Base-by-base conservation (phyloP, 2,113 vertebrate species). In the Dinomys branickii region DNA sequence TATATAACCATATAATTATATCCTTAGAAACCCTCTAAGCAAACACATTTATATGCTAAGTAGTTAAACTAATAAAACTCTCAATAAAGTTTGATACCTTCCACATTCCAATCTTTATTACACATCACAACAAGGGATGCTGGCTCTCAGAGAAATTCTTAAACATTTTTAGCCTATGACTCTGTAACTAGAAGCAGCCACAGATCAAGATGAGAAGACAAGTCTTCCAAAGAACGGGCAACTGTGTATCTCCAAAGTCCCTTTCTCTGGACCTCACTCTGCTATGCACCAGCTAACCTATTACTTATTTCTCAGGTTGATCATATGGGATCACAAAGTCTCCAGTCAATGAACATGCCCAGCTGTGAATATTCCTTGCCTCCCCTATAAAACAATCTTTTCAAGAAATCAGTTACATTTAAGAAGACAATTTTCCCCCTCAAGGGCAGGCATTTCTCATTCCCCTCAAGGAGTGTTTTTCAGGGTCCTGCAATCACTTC, bases 11-110 rank as follows among this genome's bases (percentile, higher is more conserved):
- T 77, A 91, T 67, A 96, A 83, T 94, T 94, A 35, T 86, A 91
- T 75, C 38, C 24, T 81, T 91, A 89, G 85, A 95, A 97, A 87
- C 83, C 13, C 50, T 96, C 93, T 83, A 92, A 89, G 33, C 54
- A 91, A 95, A 86, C 92, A 73, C 3, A 83, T 88, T 94, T 90
- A 52, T 91, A 83, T 69, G 54, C 28, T 86, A 91, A 96, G 89
- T 96, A 97, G 95, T 93, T 88, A 95, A 86, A 75, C 71, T 88
- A 96, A 93, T 93, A 95, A 94, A 96, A 88, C 82, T 78, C 30
- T 28, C 94, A 86, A 77, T 97, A 97, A 96, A 96, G 84, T 86
- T 96, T 94, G 44, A 89, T 54, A 81, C 5, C 47, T 50, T 50
- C 47, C 47, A 50, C 47, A 50, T 50, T 50, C 47, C 56, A 24